phyloP scores from a whole-genome alignment of 1,140 invertebrate species.

The Lasioglossum albipes region DNA sequence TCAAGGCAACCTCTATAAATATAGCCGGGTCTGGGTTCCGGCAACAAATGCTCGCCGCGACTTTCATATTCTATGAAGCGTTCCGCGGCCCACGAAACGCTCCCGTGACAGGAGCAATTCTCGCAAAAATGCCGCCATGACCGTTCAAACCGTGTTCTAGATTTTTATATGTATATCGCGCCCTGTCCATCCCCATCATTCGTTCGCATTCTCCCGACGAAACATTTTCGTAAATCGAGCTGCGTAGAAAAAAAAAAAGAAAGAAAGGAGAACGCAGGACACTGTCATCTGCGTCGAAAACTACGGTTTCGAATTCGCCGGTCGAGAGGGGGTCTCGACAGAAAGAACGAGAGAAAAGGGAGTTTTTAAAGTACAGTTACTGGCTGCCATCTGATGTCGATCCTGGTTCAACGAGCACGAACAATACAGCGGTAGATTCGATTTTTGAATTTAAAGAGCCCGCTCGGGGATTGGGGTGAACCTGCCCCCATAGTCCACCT shows the following conservation, averaged over 20 bases:
- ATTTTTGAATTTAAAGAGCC: conserved; percentile 79
- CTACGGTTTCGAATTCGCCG: conserved; percentile 41
- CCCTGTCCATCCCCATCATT: too few species aligned
- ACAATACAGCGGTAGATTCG: conserved; percentile 74
- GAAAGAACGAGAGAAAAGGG: conserved; percentile 15
- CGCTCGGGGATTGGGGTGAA: conserved; percentile 67
- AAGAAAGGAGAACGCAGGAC: background rate
- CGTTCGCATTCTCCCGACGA: too few species aligned
- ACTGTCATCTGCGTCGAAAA: conserved; percentile 26
- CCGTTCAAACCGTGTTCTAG: too few species aligned
- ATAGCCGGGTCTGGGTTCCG: conserved; percentile 34
- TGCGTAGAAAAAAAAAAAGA: background rate
- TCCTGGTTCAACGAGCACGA: conserved; percentile 67
- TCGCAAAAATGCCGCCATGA: background rate
- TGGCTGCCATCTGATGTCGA: conserved; percentile 60
- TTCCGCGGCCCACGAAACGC: background rate
- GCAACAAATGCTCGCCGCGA: conserved; percentile 36
- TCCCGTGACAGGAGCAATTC: background rate
- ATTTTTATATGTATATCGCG: too few species aligned
- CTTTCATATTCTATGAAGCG: conserved; percentile 9
- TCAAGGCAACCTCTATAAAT: conserved; percentile 52
- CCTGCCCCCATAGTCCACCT: conserved; percentile 60
- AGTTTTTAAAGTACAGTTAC: conserved; percentile 63
- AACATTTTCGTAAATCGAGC: too few species aligned
- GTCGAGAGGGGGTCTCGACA: background rate